Evolutionary conservation across 2,888 invertebrate species (phyloP).

Genomic region (Trichopria drosophilae): DNA sequence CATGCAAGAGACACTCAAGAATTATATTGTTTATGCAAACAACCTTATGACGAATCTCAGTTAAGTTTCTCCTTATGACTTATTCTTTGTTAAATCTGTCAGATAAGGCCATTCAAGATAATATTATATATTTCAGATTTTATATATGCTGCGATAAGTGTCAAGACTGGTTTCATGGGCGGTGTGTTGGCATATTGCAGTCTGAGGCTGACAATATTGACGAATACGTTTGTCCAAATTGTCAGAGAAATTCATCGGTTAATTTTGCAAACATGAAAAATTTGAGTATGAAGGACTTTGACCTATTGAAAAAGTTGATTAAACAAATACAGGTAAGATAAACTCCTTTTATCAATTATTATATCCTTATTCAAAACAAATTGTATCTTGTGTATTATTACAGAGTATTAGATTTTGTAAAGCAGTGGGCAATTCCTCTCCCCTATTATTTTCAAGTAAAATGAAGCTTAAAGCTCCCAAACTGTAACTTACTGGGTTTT

Average conservation of each 20-base stretch:
- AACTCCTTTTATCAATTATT: neutral
- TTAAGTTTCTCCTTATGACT: constrained; percentile 56
- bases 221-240: constrained; percentile 95
- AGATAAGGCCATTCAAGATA: constrained; percentile 21
- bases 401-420: neutral
- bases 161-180: constrained; percentile 98
- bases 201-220: constrained; percentile 94
- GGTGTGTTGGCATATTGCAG: constrained; percentile 93
- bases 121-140: constrained; percentile 68
- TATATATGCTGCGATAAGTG: constrained; percentile 99
- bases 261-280: constrained; percentile 90
- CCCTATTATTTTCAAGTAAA: too few relatives aligned
- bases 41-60: constrained; percentile 97
- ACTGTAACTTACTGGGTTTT: too few relatives aligned
- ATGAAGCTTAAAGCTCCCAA: too few relatives aligned
- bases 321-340: constrained; percentile 85
- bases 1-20: constrained; percentile 87
- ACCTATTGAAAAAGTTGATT: constrained; percentile 80
- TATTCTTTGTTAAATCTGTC: constrained; percentile 3
- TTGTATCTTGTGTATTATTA: neutral
- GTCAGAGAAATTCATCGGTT: constrained; percentile 85
- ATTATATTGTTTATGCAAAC: constrained; percentile 92
- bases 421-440: too few relatives aligned
- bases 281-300: constrained; percentile 77
- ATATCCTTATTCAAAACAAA: neutral